phyloP scores from a whole-genome alignment of 2,797 vertebrate genomes.

The Eospalax fontanierii region DNA sequence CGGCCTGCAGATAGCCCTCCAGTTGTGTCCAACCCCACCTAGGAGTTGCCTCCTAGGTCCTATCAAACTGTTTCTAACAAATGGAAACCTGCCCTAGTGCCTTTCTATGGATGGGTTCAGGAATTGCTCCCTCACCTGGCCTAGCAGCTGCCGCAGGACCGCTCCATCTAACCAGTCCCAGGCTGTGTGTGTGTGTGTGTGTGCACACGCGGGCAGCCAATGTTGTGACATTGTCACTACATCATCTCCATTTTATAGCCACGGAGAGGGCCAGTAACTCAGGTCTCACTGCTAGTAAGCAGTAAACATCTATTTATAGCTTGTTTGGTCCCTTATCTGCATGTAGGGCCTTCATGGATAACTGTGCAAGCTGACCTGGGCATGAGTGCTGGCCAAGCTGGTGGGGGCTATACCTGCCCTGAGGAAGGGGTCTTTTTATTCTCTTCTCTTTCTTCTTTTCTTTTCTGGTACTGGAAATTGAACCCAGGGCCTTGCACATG shows the following conservation, averaged over 20 bases:
- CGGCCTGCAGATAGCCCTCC: neutral
- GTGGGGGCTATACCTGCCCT: neutral
- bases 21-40: neutral
- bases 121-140: no score
- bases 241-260: neutral
- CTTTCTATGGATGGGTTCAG: neutral
- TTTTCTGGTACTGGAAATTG: neutral
- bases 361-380: no score
- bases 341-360: neutral
- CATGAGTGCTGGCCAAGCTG: neutral
- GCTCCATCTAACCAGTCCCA: no score
- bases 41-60: neutral
- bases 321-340: neutral
- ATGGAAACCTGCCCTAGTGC: neutral
- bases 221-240: accelerated
- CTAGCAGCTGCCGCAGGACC: no score
- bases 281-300: neutral
- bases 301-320: neutral
- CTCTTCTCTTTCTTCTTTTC: no score
- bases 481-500: neutral
- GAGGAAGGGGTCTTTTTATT: neutral
- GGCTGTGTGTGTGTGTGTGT: no score
- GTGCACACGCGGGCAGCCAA: no score
- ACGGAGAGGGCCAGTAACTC: neutral
- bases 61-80: neutral